These are phyloP conservation scores for Erebia palarica DNA, from an alignment of 2,888 invertebrate genomes.

Conservation along the genomic window DNA sequence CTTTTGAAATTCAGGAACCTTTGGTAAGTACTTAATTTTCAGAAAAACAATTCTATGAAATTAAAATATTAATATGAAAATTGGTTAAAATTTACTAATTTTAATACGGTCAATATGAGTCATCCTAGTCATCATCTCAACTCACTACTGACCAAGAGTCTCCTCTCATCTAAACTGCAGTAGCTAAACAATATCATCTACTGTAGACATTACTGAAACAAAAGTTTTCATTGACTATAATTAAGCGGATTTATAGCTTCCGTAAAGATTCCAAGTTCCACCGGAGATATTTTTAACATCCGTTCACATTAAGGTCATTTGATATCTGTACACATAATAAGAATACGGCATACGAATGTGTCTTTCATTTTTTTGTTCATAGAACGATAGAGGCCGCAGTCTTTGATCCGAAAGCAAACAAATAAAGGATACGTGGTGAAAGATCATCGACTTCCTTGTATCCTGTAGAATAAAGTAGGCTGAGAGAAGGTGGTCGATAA, in stretches of 20 bases:
- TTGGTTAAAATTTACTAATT: too few relatives aligned
- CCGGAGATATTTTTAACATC: slow-evolving; percentile 62
- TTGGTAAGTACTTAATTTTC: too few relatives aligned
- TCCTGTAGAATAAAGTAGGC: slow-evolving; percentile 38
- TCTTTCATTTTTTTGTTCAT: slow-evolving; percentile 54
- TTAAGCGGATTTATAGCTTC: slow-evolving; percentile 77
- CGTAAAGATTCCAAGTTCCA: slow-evolving; percentile 54
- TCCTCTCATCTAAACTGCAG: not conserved
- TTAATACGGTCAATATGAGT: too few relatives aligned
- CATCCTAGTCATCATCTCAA: too few relatives aligned
- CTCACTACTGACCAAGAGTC: too few relatives aligned
- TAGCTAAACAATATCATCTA: not conserved
- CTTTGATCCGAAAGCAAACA: slow-evolving; percentile 62
- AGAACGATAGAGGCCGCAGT: slow-evolving; percentile 29
- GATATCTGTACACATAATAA: slow-evolving; percentile 58
- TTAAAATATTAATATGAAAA: too few relatives aligned
- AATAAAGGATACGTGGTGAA: slow-evolving; percentile 53
- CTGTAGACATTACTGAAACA: slow-evolving; percentile 9
- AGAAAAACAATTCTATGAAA: too few relatives aligned
- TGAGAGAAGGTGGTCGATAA: not conserved
- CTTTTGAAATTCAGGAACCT: too few relatives aligned
- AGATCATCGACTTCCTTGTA: slow-evolving; percentile 35
- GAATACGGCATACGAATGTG: slow-evolving; percentile 49
- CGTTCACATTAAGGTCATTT: slow-evolving; percentile 51
- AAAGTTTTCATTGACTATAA: slow-evolving; percentile 68